Evolutionary conservation across 2,888 invertebrate genomes (phyloP), one percentile per base, ranked within the genome.

Genomic region (Drosophila kanekoi): DNA sequence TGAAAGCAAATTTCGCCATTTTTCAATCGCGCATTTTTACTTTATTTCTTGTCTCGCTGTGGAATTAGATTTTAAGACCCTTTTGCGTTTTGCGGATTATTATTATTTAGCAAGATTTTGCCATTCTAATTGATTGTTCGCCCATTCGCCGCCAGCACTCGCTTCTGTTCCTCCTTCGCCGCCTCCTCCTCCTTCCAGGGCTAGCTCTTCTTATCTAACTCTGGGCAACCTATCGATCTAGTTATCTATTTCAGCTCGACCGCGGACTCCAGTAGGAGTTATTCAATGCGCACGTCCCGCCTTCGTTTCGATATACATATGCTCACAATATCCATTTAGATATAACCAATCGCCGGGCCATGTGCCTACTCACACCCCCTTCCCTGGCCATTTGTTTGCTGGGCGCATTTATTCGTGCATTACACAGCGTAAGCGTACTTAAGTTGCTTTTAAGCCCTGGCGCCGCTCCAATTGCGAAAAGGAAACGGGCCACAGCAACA

Each of bases 391-490:
- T 58, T 72, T 77, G 65, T 77, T 77, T 78, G 68, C 68, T 47
- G 59, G 58, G 53, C 76, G 71, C 74, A 74, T 87, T 84, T 89
- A 71, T 79, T 82, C 88, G 81, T 76, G 89, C 77, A 89, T 81
- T 90, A 89, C 87, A 82, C 66, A 67, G 71, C 67, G 60, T 90
- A 84, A 90, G 80, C 82, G 72, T 76, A 79, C 81, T 81, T 85
- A 90, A 89, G 87, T 81, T 72, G 58, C 81, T 72, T 69, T 72
- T 87, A 90, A 90, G 86, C 87, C 73, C 77, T 90, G 90, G 90
- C 90, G 90, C 90, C 89, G 82, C 62, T 87, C 88, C 86, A 77
- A 81, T 87, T 81, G 88, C 88, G 59, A 87, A 85, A 86, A 87
- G 66, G 64, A 65, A 52, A 59, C 68, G 43, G 49, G 62, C 52